Evolutionary conservation across 2,888 invertebrate genomes (phyloP).

Genomic region (Nipponacmea schrenckii): DNA sequence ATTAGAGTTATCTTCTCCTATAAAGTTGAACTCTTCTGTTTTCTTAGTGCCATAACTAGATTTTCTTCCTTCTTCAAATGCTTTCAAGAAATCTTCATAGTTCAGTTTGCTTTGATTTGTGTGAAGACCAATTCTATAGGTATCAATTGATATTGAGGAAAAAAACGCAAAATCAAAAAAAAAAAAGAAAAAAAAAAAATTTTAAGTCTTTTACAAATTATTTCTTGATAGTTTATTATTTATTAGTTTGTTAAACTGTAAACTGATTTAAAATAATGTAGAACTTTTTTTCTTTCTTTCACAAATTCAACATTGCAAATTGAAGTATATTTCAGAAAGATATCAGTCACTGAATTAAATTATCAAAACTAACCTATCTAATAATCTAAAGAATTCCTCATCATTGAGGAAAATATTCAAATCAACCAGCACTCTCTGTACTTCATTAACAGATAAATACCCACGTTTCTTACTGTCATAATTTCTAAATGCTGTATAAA

Average conservation of each 20-base stretch:
- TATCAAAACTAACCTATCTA: conserved; percentile 56
- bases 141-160: background rate
- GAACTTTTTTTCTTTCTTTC: too few species aligned
- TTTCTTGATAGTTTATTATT: too few species aligned
- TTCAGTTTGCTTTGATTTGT: conserved; percentile 50
- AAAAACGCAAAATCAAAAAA: background rate
- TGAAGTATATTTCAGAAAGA: too few species aligned
- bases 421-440: conserved; percentile 60
- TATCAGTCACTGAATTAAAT: too few species aligned
- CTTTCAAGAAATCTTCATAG: conserved; percentile 60
- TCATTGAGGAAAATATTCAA: conserved; percentile 62
- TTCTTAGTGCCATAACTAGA: conserved; percentile 48
- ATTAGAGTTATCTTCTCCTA: conserved; percentile 15
- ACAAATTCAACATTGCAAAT: too few species aligned
- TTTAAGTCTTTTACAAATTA: too few species aligned
- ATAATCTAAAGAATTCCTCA: conserved; percentile 60
- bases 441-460: conserved; percentile 53
- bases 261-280: too few species aligned
- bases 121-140: conserved; percentile 52
- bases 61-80: conserved; percentile 64
- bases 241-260: too few species aligned
- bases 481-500: conserved; percentile 60
- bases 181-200: too few species aligned
- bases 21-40: conserved; percentile 38
- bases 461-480: conserved; percentile 61